Percentiles rank a stretch among this genome's conserved stretches.
These are phyloP conservation scores for Bujurquina vittata DNA, from an alignment of 2,113 vertebrate genomes.

Conservation along the genomic window DNA sequence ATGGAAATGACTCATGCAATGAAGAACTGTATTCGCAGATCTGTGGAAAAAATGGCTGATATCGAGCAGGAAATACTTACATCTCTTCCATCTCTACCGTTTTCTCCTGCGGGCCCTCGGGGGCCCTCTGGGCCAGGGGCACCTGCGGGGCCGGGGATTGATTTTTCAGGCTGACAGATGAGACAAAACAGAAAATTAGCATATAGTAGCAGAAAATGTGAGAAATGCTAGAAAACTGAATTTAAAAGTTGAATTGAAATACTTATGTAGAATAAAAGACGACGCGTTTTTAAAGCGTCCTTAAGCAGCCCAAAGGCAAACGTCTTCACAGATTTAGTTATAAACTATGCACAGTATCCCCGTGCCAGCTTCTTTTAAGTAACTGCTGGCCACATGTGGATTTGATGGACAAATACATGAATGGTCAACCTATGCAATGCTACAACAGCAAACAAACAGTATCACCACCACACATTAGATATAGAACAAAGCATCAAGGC, in stretches of 20 bases:
- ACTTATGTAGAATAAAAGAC: neutral
- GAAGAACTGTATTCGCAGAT: neutral
- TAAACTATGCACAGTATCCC: neutral
- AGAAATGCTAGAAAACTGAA: neutral
- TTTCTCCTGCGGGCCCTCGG: constrained; percentile 75
- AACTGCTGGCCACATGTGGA: neutral
- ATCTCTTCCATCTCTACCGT: constrained; percentile 82
- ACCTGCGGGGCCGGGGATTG: constrained; percentile 78
- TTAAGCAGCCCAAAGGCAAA: fast-evolving
- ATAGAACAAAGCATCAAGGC: constrained; percentile 65
- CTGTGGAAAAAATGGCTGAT: neutral
- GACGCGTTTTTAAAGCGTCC: neutral
- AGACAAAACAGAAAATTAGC: constrained; percentile 15
- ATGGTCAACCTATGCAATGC: neutral
- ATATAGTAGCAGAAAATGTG: neutral
- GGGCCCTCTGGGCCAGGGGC: constrained; percentile 75
- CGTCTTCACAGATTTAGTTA: neutral
- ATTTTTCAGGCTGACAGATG: constrained; percentile 78
- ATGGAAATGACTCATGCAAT: neutral
- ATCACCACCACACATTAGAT: constrained; percentile 45
- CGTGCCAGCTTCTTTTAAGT: neutral
- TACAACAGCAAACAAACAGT: constrained; percentile 19
- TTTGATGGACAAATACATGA: neutral
- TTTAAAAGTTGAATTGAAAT: neutral
- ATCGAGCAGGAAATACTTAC: constrained; percentile 59